Base-by-base conservation (phyloP, 2,113 vertebrate species). In the Calonectris borealis region DNA sequence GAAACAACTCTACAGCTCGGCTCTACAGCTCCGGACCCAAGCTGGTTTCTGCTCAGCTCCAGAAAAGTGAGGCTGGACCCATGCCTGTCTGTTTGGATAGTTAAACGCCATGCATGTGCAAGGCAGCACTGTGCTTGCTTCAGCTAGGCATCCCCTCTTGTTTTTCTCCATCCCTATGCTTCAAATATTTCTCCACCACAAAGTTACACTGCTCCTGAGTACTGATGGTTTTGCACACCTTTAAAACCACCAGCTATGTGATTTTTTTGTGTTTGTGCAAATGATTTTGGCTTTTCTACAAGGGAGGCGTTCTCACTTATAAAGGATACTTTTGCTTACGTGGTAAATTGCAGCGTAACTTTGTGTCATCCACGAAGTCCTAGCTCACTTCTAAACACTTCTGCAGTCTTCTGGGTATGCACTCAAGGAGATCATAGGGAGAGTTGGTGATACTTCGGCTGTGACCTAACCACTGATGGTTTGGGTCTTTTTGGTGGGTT, bases 61-160 rank as follows among this genome's bases (percentile, higher is more conserved):
- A 42, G 69, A 36, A 55, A 51, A 48, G 26, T 62, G n/a, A 34
- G n/a, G 6, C 6, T 60, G 24, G 26, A 54, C 38, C 34, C 38
- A 40, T 64, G n/a, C 5, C 4, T 21, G 3, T 46, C 31, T 86
- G 36, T 51, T 66, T 0, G 0, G 15, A 6, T n/a, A 38, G n/a
- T 10, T 76, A 48, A 86, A 61, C 7, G 2, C 24, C 24, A 25
- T 17, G n/a, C 16, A 14, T 38, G n/a, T 38, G 60, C n/a, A 36
- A 61, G 60, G n/a, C 60, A 61, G 24, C 60, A 38, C 15, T 7
- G 3, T 61, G 58, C n/a, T 61, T 61, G 58, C n/a, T 61, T 36
- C n/a, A 38, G 25, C 24, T 34, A 46, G 32, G 34, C 6, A 17
- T 40, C 36, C 2, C 1, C 1, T 46, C 27, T 38, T 36, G 7